Base-by-base conservation (phyloP, 1,140 invertebrate species). In the Brachionus asplanchnoidis region DNA sequence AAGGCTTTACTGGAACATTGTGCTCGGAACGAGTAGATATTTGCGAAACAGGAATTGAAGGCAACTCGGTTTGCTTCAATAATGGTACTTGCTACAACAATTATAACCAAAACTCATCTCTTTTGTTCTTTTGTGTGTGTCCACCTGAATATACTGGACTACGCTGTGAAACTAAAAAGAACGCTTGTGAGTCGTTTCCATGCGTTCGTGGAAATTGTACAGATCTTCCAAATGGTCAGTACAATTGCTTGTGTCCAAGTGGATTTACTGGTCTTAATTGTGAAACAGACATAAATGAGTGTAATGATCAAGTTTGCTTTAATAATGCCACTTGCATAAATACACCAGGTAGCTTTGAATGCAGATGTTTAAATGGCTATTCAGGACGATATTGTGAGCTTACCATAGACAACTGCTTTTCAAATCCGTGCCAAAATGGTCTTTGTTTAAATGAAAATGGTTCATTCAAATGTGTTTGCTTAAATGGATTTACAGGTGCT, bases 111-210 rank as follows among this genome's bases (percentile, higher is more conserved):
- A 80, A 73, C n/a, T 20, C 70, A 28, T 85, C 65, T 79, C 23
- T 66, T 80, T 83, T 86, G 93, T 93, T 94, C 36, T 40, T 82
- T 23, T 87, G 89, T 28, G 90, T 92, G 80, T 95, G 94, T 87
- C 86, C 91, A 50, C 89, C 40, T 86, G 96, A 97, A 46, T 98
- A 97, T 89, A 95, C 94, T 2, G 97, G 97, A 75, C 92, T 93
- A 86, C 92, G 93, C 85, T 98, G 96, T 90, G 96, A 98, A 91
- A 92, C 95, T 86, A 95, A 97, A 87, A 95, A 97, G 60, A 94
- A 97, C 86, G 95, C 97, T 87, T 98, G 96, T 89, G 94, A 70
- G 8, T 68, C 60, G 12, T 68, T 40, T 42, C 92, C 94, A 46
- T 96, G 95, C 87, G 93, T 93, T 85, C 91, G 94, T 87, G 95